Conservation (phyloP, 2,113 vertebrate species). For the Gnathonemus longibarbis region DNA sequence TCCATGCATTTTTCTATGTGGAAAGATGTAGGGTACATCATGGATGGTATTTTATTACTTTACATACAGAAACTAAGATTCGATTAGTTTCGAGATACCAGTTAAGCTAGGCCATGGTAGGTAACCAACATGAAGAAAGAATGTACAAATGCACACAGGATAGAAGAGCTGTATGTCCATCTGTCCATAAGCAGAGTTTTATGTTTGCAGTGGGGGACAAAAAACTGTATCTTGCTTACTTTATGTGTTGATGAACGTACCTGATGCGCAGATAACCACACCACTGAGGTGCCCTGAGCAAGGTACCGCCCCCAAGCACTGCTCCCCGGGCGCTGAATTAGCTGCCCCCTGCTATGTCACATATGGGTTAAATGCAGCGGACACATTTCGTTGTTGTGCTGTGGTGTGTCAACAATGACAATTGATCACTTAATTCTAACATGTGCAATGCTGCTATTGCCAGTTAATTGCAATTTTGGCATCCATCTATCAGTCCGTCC, state of each 20-base stretch:
- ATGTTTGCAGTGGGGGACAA: background rate
- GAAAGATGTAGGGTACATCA: background rate
- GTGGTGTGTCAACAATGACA: no score
- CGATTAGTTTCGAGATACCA: background rate
- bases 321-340: no score
- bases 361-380: no score
- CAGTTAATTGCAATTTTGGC: background rate
- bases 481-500: background rate
- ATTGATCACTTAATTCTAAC: background rate
- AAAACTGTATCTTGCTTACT: background rate
- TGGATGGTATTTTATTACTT: background rate
- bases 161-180: background rate
- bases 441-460: background rate
- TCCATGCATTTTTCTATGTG: background rate
- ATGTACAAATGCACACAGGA: background rate
- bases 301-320: no score
- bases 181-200: background rate
- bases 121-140: background rate
- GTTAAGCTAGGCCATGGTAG: background rate
- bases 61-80: background rate
- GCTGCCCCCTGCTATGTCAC: no score
- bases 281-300: no score
- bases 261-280: background rate
- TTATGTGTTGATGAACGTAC: background rate
- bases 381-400: no score